Base-by-base conservation (phyloP, 2,113 vertebrate genomes). In the cattle (Bos taurus) region DNA sequence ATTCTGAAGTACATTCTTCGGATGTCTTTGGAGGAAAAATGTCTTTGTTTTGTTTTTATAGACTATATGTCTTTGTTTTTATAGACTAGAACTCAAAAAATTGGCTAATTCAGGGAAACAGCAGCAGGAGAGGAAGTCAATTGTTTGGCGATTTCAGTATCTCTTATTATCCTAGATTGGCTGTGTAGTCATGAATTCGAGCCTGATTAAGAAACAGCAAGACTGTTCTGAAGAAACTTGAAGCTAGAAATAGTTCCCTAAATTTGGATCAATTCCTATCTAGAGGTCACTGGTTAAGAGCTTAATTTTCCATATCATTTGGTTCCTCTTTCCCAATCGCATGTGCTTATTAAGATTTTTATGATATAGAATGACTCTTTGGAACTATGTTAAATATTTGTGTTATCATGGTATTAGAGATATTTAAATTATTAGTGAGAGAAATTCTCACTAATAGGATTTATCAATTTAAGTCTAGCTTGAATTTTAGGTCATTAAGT, bases 221-320 rank as follows among this genome's bases (percentile, higher is more conserved):
- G 48, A 21, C 2, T 52, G 4, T 13, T 81, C 26, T 74, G 19
- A 90, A 90, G 83, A 92, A 85, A 52, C 16, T 80, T 81, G 57
- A 80, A 86, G 81, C 6, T 64, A 30, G 21, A 94, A 50, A 84
- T 36, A 40, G 3, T 84, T 52, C 14, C 1, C 33, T 16, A 77
- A 48, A 4, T 91, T 90, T 90, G 54, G 25, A 57, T 86, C 8
- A 94, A 2, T 84, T 84, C 30, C 43, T 67, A 17, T 85, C 43
- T 30, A 26, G 50, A 95, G 5, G 81, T 78, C 81, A 89, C 14
- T 93, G 59, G 28, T 81, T 89, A 82, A 92, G 19, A 77, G 88
- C 19, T 88, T 95, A 86, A 93, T 91, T 95, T 97, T 97, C 33
- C 40, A 14, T 92, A 77, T 91, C 28, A 78, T 88, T 95, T 83